phyloP scores from a whole-genome alignment of 2,113 vertebrate genomes.

The Nothocercus julius region DNA sequence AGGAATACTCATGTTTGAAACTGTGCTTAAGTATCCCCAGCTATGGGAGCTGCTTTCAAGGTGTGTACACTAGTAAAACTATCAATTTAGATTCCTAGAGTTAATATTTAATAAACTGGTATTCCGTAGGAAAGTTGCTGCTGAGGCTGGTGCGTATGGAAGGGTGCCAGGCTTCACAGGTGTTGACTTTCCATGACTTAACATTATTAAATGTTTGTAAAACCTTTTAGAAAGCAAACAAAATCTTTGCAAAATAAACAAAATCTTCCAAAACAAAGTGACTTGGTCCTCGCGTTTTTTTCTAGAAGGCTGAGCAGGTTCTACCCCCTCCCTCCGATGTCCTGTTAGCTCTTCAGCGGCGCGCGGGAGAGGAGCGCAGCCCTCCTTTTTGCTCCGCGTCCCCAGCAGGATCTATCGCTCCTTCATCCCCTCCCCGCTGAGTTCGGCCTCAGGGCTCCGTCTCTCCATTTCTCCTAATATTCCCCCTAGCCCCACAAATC shows the following conservation, averaged over 20 bases:
- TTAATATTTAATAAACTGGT: constrained; percentile 43
- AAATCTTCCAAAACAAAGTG: background rate
- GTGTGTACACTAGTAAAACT: background rate
- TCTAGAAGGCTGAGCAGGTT: background rate
- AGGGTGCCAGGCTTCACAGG: accelerated
- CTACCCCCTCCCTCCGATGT: background rate
- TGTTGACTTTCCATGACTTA: background rate
- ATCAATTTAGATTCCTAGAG: background rate
- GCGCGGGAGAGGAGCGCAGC: too few relatives aligned
- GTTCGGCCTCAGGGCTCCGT: too few relatives aligned
- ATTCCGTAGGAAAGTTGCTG: background rate
- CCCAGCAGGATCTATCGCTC: background rate
- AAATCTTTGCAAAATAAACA: constrained; percentile 25
- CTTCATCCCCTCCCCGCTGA: background rate
- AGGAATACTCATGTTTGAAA: background rate
- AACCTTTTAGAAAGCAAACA: accelerated
- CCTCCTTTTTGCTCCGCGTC: too few relatives aligned
- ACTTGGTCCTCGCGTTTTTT: background rate
- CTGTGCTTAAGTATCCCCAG: constrained; percentile 8
- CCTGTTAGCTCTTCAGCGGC: too few relatives aligned
- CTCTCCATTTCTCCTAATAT: too few relatives aligned
- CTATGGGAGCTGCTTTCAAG: background rate
- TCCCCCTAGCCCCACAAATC: too few relatives aligned
- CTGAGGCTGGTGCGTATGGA: background rate
- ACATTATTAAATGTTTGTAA: background rate